These are phyloP conservation scores for Strongylocentrotus purpuratus DNA, from an alignment of 35 echinoderm and acorn worm genomes.

Conservation along the genomic window DNA sequence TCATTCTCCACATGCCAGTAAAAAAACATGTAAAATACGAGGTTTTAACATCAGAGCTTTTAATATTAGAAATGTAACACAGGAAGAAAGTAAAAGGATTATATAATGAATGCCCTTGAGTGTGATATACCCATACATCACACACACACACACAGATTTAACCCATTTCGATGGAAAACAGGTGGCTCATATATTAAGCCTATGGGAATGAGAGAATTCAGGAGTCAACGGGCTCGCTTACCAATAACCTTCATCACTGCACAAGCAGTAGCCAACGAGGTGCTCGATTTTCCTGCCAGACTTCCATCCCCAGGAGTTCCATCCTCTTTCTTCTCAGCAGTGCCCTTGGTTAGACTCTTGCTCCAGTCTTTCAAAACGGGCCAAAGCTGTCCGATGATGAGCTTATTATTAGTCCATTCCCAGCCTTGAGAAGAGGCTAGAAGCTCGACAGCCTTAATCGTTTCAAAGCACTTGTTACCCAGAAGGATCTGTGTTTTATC, in stretches of 20 bases:
- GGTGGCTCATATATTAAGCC: neutral
- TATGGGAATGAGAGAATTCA: neutral
- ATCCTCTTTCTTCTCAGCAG: neutral
- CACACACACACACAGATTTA: neutral
- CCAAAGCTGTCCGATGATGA: slow-evolving; percentile 70
- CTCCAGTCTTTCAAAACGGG: slow-evolving; percentile 73
- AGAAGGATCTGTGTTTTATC: neutral
- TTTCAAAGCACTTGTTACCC: slow-evolving; percentile 55
- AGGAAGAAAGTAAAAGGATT: neutral
- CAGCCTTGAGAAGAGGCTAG: slow-evolving; percentile 58
- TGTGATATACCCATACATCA: too few species aligned
- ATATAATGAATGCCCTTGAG: neutral
- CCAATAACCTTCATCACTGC: slow-evolving; percentile 67
- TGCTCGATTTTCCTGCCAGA: neutral
- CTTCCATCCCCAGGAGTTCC: neutral
- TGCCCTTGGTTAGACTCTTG: slow-evolving; percentile 17
- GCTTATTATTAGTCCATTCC: slow-evolving; percentile 71
- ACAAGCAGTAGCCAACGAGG: slow-evolving; percentile 43
- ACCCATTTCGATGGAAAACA: neutral
- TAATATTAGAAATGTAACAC: neutral
- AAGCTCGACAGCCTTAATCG: slow-evolving; percentile 57
- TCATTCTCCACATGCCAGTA: too few species aligned
- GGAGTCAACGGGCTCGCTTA: neutral
- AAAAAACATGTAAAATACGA: too few species aligned
- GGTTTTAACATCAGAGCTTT: neutral